Percentiles rank a stretch among this genome's conserved stretches.
Evolutionary conservation across 2,113 vertebrate species (phyloP).

Genomic region (Catharus fuscescens): DNA sequence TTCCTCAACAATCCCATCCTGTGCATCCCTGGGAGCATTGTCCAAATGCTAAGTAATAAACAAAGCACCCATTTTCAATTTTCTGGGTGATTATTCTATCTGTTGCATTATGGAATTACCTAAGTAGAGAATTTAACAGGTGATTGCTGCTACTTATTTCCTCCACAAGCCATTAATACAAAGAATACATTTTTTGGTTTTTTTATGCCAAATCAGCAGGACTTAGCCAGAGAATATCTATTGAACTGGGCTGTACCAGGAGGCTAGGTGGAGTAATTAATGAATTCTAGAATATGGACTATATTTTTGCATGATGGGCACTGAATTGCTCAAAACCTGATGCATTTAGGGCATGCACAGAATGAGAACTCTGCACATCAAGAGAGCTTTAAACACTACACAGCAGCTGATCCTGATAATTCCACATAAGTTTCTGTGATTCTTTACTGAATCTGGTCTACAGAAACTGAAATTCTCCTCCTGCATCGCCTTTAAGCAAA

Average conservation of each 20-base stretch:
- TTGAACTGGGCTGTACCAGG: not conserved
- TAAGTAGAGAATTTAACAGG: not conserved
- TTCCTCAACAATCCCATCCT: no score
- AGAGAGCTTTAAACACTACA: not conserved
- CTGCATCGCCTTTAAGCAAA: not conserved
- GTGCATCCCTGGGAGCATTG: not conserved
- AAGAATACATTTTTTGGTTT: not conserved
- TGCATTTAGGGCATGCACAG: not conserved
- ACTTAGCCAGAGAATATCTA: not conserved
- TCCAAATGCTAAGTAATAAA: not conserved
- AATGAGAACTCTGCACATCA: not conserved
- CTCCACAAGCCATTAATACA: not conserved
- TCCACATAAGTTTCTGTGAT: not conserved
- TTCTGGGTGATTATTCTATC: not conserved
- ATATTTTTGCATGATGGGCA: not conserved
- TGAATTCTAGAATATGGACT: not conserved
- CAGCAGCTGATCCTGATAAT: not conserved
- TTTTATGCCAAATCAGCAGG: not conserved
- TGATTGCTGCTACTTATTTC: not conserved
- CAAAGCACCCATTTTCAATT: not conserved
- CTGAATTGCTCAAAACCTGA: not conserved
- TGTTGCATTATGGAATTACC: not conserved
- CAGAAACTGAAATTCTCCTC: not conserved
- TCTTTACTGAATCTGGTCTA: not conserved
- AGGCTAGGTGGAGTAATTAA: not conserved